Percentiles rank a stretch among this genome's conserved stretches.
Conservation (phyloP, 2,113 vertebrate genomes). For the Canis aureus region DNA sequence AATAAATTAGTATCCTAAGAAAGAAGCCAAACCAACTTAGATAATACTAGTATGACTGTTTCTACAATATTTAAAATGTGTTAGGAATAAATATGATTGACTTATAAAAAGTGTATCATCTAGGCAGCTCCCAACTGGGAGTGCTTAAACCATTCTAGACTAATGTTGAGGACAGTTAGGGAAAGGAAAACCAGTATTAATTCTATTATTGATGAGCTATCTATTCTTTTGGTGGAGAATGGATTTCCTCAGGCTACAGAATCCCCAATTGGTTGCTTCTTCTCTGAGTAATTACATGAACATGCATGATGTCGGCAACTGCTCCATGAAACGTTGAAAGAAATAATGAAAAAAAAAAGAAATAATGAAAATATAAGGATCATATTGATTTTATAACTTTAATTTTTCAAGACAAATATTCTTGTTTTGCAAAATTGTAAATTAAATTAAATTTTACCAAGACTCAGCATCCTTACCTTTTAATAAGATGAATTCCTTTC, state of each 20-base stretch:
- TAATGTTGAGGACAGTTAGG: background rate
- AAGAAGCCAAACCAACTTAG: background rate
- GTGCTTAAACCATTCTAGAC: background rate
- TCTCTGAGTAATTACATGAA: background rate
- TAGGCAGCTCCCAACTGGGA: background rate
- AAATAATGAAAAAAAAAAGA: background rate
- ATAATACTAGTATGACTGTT: background rate
- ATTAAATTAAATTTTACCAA: background rate
- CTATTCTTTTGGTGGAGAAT: background rate
- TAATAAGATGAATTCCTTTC: conserved; percentile 10
- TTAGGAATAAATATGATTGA: background rate
- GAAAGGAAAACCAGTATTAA: background rate
- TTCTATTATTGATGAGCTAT: background rate
- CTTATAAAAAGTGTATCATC: background rate
- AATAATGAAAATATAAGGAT: background rate
- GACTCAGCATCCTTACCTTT: background rate
- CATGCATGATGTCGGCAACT: background rate
- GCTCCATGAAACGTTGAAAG: background rate
- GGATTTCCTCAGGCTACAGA: background rate
- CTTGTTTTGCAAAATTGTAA: background rate
- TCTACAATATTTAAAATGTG: background rate
- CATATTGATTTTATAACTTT: background rate
- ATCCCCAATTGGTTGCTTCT: background rate
- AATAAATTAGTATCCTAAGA: background rate
- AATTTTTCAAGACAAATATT: background rate